Evolutionary conservation across 2,113 vertebrate species (phyloP), one percentile per base, ranked within the genome.

Genomic region (Xiphophorus maculatus): DNA sequence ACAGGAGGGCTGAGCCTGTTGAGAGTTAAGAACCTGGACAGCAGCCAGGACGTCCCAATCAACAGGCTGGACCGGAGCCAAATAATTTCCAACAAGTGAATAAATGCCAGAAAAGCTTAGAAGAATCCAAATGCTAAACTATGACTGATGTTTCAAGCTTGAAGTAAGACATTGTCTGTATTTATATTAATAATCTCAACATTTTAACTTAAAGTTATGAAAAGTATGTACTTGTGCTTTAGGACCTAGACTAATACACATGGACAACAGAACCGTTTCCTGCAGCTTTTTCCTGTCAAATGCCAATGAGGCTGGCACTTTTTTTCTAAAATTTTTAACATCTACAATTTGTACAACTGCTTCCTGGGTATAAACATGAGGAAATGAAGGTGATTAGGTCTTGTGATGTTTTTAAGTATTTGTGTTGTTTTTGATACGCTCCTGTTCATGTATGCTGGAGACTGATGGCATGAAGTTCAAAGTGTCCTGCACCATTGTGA

Each of bases 41-140:
- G 54, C 60, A 74, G 83, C 81, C 87, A 92, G 70, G 44, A 80
- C 15, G 66, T 75, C 63, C 81, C 66, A 77, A 89, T 90, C 77
- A 84, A 72, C 77, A 82, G 35, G 63, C 67, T 89, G 87, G 79
- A 77, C n/a, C 66, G 19, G 30, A 63, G 84, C 82, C 81, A 85
- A 61, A 76, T 84, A 65, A 80, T 86, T 65, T 84, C 58, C 60
- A 63, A 69, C 61, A 61, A 80, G 78, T 72, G 74, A 77, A 88
- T 83, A 90, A 85, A 89, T 80, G 75, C 64, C 71, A 80, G 25
- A 70, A 65, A 69, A 77, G 51, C 25, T 35, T 83, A 60, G 15
- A 66, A 66, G 25, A 25, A 58, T 9, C 51, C n/a, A 51, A 51
- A n/a, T 25, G 9, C 22, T 25, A n/a, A 58, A n/a, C 19, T 58